phyloP scores from a whole-genome alignment of 2,888 invertebrate genomes.

The Agonopterix alstromeriana region DNA sequence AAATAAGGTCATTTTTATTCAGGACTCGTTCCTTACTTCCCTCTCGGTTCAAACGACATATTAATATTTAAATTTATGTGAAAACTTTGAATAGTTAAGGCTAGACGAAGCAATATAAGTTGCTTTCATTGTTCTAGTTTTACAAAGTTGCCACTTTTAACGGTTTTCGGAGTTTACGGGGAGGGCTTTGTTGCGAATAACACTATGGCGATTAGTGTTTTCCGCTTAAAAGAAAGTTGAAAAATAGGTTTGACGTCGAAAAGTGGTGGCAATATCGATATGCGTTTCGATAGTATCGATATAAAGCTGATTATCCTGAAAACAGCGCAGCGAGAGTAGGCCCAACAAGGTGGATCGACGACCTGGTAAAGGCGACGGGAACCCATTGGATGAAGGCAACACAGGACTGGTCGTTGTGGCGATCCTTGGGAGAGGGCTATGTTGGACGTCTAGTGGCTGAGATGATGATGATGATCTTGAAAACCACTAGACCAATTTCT shows the following conservation, averaged over 20 bases:
- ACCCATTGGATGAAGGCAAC: too few species aligned
- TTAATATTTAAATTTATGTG: constrained; percentile 68
- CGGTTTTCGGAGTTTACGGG: constrained; percentile 22
- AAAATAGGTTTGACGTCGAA: neutral
- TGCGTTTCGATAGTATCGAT: too few species aligned
- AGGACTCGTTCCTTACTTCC: constrained; percentile 27
- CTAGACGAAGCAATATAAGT: constrained; percentile 48
- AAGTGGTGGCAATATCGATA: too few species aligned
- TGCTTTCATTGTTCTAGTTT: constrained; percentile 43
- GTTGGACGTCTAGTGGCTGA: too few species aligned
- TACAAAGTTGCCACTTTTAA: constrained; percentile 31
- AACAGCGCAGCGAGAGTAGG: too few species aligned
- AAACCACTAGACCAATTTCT: too few species aligned
- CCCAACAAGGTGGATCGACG: too few species aligned
- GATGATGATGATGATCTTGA: too few species aligned
- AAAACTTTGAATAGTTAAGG: constrained; percentile 57
- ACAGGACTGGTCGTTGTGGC: too few species aligned
- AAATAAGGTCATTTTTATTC: constrained; percentile 23
- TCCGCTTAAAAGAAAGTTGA: neutral
- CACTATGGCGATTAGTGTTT: neutral
- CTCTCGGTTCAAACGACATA: constrained; percentile 50
- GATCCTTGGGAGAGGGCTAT: too few species aligned
- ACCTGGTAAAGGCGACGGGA: too few species aligned
- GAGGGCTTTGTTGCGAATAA: neutral
- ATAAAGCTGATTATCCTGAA: too few species aligned